Percentiles rank a stretch among this genome's conserved stretches.
These are phyloP conservation scores for Eristalis pertinax DNA, from an alignment of 2,888 invertebrate species.

Conservation along the genomic window DNA sequence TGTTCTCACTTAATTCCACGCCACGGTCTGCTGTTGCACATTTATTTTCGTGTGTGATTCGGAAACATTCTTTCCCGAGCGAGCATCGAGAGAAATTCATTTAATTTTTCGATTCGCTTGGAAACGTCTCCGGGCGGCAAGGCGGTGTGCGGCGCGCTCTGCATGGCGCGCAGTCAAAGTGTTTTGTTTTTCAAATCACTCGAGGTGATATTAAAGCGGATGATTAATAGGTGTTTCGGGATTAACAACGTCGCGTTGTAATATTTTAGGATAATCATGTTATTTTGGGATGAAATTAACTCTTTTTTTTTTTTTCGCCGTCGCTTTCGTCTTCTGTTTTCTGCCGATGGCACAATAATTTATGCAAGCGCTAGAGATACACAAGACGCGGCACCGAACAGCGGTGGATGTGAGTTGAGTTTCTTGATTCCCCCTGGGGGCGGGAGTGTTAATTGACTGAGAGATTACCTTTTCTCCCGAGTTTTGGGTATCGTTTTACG, in stretches of 20 bases:
- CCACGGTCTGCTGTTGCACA: conserved; percentile 36
- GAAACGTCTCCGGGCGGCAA: conserved; percentile 3
- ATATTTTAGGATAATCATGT: conserved; percentile 46
- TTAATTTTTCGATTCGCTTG: conserved; percentile 15
- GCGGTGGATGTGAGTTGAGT: neutral
- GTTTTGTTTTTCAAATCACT: conserved; percentile 22
- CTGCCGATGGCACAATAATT: conserved; percentile 21
- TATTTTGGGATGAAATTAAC: conserved; percentile 14
- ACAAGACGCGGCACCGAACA: neutral
- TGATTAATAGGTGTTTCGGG: conserved; percentile 54
- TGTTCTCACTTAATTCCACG: conserved; percentile 44
- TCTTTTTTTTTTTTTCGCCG: neutral
- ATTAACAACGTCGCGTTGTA: conserved; percentile 57
- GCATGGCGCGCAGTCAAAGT: neutral
- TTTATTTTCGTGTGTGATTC: conserved; percentile 33
- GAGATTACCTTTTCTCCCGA: no score
- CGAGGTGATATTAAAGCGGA: conserved; percentile 37
- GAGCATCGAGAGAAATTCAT: neutral
- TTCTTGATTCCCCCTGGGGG: neutral
- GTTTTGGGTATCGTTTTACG: no score
- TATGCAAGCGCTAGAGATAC: conserved; percentile 10
- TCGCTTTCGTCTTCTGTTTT: neutral
- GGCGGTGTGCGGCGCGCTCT: neutral
- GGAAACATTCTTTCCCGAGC: no score
- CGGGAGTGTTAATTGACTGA: no score